Base-by-base conservation (phyloP, 2,113 vertebrate genomes). In the Mesembrinibis cayennensis region DNA sequence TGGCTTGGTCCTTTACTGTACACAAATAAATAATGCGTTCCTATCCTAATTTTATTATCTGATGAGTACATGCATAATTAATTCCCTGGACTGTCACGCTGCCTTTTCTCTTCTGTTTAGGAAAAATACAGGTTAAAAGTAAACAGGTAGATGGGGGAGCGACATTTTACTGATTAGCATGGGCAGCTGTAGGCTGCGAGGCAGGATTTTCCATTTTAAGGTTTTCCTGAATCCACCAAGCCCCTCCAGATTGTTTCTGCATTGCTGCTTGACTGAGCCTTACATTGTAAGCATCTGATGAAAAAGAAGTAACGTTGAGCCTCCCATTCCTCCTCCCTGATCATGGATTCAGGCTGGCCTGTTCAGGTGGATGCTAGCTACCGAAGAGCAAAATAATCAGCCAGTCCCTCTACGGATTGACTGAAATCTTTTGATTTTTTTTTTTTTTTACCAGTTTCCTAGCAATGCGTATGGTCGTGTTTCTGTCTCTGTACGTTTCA, bases 91-190 rank as follows among this genome's bases (percentile, higher is more conserved):
- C 13, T 42, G 34, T 32, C 50, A 70, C 22, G 9, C 25, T 81
- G 53, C 21, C 34, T 83, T 80, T 80, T 67, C 32, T 61, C 6
- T 69, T 58, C 71, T 61, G 27, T 58, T 89, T 61, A 59, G 62
- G 30, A 82, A 88, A 94, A 76, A 58, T 29, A 26, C 11, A 65
- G 27, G 13, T 53, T 84, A 55, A 82, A 55, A 85, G 29, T 71
- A 58, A n/a, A 45, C 4, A 26, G 10, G 15, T 45, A 81, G 34
- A 36, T 21, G 29, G 23, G 10, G 9, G 26, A 67, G n/a, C 1
- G 2, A 5, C 6, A 1, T 71, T 89, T 45, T 63, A 44, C 32
- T 0, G 3, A 10, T 42, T 29, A 38, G 16, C 3, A 2, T 14
- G 58, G 45, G 16, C 34, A 84, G 6, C 20, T 8, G 4, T 10